phyloP scores from a whole-genome alignment of 2,888 invertebrate genomes.

The Xestia c-nigrum region DNA sequence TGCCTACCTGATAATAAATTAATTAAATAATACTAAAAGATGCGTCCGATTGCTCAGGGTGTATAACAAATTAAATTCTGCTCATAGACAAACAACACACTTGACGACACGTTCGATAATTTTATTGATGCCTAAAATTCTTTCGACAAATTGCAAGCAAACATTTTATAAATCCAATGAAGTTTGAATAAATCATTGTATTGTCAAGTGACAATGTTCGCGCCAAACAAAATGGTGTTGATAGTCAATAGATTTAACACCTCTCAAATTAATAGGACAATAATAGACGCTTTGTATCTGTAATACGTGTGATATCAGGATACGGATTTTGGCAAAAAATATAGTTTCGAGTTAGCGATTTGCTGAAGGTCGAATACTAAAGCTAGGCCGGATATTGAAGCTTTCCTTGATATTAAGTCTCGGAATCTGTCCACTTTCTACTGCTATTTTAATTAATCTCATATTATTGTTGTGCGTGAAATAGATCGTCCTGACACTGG shows the following conservation, averaged over 20 bases:
- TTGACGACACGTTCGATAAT: not conserved
- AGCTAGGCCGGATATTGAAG: constrained; percentile 2
- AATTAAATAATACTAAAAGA: no score
- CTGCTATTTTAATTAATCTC: not conserved
- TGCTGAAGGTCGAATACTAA: not conserved
- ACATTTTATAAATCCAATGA: constrained; percentile 36
- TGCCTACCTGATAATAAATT: no score
- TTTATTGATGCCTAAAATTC: constrained; percentile 3
- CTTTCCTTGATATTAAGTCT: not conserved
- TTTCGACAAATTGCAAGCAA: constrained; percentile 40
- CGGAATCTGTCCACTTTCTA: not conserved
- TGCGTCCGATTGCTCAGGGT: no score
- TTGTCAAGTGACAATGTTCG: constrained; percentile 47
- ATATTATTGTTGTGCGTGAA: not conserved
- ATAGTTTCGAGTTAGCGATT: not conserved
- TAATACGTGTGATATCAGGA: constrained; percentile 50
- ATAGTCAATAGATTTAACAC: constrained; percentile 49
- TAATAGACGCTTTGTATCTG: constrained; percentile 32
- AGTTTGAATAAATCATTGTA: constrained; percentile 35
- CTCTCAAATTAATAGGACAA: constrained; percentile 46
- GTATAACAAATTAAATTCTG: not conserved
- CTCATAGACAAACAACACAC: not conserved
- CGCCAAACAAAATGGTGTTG: constrained; percentile 45
- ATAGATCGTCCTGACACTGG: not conserved
- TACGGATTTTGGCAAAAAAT: not conserved